Evolutionary conservation across 2,113 vertebrate species (phyloP).

Genomic region (Stigmatopora nigra): DNA sequence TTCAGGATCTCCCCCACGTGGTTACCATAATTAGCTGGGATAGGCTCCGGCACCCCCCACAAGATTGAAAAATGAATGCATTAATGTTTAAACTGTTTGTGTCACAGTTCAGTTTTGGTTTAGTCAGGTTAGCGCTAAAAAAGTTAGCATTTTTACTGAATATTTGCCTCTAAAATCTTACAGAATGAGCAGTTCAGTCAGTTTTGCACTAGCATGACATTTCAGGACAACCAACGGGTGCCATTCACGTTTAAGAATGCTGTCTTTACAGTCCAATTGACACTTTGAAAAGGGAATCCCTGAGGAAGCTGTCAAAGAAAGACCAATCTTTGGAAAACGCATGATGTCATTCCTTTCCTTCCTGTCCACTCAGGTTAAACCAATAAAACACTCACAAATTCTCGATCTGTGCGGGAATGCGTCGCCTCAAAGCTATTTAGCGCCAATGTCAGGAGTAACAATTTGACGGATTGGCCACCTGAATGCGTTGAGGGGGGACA

Average conservation of each 20-base stretch:
- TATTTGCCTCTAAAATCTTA: neutral
- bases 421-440: conserved; percentile 58
- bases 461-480: conserved; percentile 60
- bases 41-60: no score
- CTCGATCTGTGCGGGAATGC: conserved; percentile 42
- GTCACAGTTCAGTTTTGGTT: no score
- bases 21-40: no score
- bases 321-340: neutral
- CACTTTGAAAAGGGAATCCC: neutral
- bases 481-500: conserved; percentile 61
- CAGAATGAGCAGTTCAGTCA: neutral
- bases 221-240: neutral
- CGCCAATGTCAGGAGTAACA: conserved; percentile 47
- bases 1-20: no score
- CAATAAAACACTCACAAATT: neutral
- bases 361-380: neutral
- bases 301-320: neutral
- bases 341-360: neutral
- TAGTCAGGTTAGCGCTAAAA: no score
- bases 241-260: neutral
- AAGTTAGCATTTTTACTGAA: neutral
- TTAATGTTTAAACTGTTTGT: no score
- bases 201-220: neutral
- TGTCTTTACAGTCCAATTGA: neutral
- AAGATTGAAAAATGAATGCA: no score